A percentile compares a stretch with the other conserved stretches of the same genome.
Conservation (phyloP, 2,797 vertebrate genomes). For the Allobates femoralis region DNA sequence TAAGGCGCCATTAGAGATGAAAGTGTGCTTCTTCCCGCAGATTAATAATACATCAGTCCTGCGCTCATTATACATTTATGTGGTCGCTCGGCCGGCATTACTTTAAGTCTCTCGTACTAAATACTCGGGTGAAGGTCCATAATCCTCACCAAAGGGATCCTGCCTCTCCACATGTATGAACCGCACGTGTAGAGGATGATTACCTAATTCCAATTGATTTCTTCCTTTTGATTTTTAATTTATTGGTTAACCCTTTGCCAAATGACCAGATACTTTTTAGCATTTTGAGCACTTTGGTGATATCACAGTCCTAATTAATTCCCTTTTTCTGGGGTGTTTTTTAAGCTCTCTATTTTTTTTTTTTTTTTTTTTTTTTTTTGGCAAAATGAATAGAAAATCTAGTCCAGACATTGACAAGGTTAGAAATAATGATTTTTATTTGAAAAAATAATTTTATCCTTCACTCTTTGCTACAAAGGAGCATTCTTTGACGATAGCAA, state of each 20-base stretch:
- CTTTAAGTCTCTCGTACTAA: background rate
- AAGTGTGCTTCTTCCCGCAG: background rate
- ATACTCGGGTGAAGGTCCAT: background rate
- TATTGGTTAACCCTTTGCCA: background rate
- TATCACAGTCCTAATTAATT: too few species aligned
- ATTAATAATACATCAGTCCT: constrained; percentile 7
- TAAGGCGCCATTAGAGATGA: constrained; percentile 2
- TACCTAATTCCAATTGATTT: background rate
- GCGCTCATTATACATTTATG: background rate
- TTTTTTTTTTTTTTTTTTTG: too few species aligned
- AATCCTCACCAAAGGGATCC: background rate
- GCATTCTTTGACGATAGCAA: too few species aligned
- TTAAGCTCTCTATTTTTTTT: too few species aligned
- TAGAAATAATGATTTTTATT: too few species aligned
- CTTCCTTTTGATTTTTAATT: background rate
- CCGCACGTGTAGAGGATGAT: background rate
- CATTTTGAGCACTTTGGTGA: background rate
- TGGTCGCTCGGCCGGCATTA: background rate
- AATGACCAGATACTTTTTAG: background rate
- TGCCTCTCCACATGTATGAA: background rate
- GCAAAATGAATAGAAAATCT: too few species aligned
- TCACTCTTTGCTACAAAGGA: too few species aligned
- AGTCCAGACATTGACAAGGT: too few species aligned
- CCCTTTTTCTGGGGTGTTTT: too few species aligned
- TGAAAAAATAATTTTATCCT: too few species aligned